Evolutionary conservation across 2,888 invertebrate species (phyloP).

Genomic region (Diachrysia chrysitis): DNA sequence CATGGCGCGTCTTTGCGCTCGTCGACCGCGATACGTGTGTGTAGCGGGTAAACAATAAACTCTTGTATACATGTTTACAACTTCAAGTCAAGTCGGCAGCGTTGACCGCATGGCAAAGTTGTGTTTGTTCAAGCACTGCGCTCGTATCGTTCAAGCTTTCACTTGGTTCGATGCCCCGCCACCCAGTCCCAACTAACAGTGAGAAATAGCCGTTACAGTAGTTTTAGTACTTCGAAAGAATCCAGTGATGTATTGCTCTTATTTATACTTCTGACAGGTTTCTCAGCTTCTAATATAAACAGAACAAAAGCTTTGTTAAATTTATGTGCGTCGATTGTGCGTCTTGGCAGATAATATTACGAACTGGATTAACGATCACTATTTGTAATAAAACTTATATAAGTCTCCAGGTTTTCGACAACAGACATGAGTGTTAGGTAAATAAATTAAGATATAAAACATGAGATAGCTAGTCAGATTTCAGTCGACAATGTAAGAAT

Average conservation of each 20-base stretch:
- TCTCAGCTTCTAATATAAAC: conserved; percentile 44
- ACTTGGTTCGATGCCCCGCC: conserved; percentile 71
- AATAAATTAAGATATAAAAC: conserved; percentile 7
- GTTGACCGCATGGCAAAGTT: conserved; percentile 53
- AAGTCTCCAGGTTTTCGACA: background rate
- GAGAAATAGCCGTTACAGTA: conserved; percentile 64
- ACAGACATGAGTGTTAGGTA: background rate
- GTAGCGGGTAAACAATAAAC: conserved; percentile 51
- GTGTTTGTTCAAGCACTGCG: conserved; percentile 60
- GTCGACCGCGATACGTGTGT: conserved; percentile 18
- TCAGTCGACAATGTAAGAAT: conserved; percentile 32
- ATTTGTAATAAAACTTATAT: background rate
- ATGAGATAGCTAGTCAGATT: conserved; percentile 34
- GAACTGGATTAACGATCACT: conserved; percentile 12
- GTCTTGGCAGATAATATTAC: conserved; percentile 24
- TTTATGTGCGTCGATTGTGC: conserved; percentile 36
- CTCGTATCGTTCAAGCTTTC: conserved; percentile 69
- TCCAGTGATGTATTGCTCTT: conserved; percentile 55
- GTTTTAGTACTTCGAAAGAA: conserved; percentile 63
- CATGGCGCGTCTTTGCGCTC: conserved; percentile 42
- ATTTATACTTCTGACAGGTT: conserved; percentile 51
- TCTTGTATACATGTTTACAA: conserved; percentile 43
- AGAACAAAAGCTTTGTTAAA: conserved; percentile 30
- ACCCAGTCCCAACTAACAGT: conserved; percentile 58
- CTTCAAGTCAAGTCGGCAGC: conserved; percentile 47